phyloP scores from a whole-genome alignment of 2,888 invertebrate genomes.

The Prosapia bicincta region DNA sequence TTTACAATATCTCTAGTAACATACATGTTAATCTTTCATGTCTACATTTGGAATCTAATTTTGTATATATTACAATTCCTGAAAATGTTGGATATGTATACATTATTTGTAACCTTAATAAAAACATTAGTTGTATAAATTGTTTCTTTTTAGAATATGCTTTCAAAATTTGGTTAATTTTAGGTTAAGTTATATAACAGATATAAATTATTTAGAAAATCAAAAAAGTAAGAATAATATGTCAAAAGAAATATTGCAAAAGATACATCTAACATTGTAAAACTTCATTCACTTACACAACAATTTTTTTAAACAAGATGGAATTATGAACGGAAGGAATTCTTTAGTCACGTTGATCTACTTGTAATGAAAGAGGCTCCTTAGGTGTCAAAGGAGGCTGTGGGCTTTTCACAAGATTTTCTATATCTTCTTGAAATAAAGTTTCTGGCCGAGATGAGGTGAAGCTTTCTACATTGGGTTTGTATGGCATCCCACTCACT shows the following conservation, averaged over 20 bases:
- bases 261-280: not conserved
- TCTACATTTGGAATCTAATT: not conserved
- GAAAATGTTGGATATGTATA: conserved; percentile 25
- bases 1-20: not conserved
- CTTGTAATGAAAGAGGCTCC: conserved; percentile 32
- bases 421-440: conserved; percentile 61
- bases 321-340: not conserved
- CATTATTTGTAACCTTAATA: not conserved
- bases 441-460: conserved; percentile 56
- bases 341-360: conserved; percentile 41
- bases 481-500: conserved; percentile 62
- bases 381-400: conserved; percentile 37
- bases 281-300: not conserved
- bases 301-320: not conserved
- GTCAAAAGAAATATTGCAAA: not conserved
- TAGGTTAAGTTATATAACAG: too few relatives aligned
- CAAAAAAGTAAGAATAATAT: too few relatives aligned
- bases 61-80: not conserved
- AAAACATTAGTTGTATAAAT: not conserved
- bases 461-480: conserved; percentile 58
- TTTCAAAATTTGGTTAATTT: not conserved
- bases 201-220: too few relatives aligned
- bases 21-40: not conserved
- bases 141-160: conserved; percentile 6
- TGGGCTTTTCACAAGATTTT: conserved; percentile 59